A percentile compares a stretch with the other conserved stretches of the same genome.
These are phyloP conservation scores for Meleagris gallopavo DNA, from an alignment of 2,113 vertebrate genomes.

Conservation along the genomic window DNA sequence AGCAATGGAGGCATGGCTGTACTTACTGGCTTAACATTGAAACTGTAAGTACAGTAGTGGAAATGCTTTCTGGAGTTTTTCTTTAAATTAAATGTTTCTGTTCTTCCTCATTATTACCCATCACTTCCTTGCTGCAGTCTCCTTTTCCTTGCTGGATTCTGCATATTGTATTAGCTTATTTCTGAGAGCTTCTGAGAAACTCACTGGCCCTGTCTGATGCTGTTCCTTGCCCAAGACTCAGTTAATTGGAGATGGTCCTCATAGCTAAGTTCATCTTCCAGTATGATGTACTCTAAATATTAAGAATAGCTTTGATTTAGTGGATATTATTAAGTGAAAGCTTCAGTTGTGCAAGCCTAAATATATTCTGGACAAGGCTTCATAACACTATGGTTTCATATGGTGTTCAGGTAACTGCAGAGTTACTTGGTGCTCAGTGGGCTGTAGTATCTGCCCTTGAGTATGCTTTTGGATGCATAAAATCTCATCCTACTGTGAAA, in stretches of 20 bases:
- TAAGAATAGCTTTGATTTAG: not conserved
- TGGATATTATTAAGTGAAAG: not conserved
- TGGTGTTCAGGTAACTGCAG: not conserved
- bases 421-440: not conserved
- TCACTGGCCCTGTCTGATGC: not conserved
- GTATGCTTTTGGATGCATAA: not conserved
- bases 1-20: not conserved
- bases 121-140: not conserved
- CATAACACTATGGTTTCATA: not conserved
- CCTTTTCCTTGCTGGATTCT: not conserved
- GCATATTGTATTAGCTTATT: not conserved
- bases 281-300: not conserved
- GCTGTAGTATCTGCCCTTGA: not conserved
- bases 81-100: not conserved
- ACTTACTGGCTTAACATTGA: not conserved
- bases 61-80: not conserved
- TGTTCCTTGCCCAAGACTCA: not conserved
- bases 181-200: not conserved
- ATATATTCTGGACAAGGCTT: not conserved
- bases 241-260: not conserved
- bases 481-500: not conserved
- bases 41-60: not conserved
- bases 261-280: not conserved
- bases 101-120: not conserved
- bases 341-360: not conserved